phyloP scores from a whole-genome alignment of 2,113 vertebrate species.

The Sorex fumeus region DNA sequence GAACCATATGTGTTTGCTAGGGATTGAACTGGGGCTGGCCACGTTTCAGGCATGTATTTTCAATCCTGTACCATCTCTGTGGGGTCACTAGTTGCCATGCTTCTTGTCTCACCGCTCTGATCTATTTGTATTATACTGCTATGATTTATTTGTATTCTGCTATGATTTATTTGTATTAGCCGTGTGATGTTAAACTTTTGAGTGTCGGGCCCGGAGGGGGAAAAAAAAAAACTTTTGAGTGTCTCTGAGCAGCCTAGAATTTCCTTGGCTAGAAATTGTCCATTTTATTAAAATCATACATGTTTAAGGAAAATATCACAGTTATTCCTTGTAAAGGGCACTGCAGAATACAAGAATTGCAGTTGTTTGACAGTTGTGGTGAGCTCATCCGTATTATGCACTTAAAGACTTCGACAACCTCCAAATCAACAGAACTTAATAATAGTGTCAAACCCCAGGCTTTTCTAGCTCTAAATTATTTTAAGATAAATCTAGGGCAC shows the following conservation, averaged over 20 bases:
- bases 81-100: not conserved
- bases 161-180: no score
- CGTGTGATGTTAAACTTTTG: not conserved
- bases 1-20: no score
- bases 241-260: not conserved
- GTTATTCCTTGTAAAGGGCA: not conserved
- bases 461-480: no score
- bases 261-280: constrained; percentile 11
- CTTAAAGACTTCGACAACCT: not conserved
- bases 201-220: no score
- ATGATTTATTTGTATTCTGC: not conserved
- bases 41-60: no score
- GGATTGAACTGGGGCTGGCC: no score
- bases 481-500: no score
- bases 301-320: no score
- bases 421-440: not conserved
- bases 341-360: not conserved
- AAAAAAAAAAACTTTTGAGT: not conserved
- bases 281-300: constrained; percentile 26
- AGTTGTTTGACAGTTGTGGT: not conserved
- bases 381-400: not conserved
- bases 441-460: not conserved
- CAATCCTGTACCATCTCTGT: not conserved
- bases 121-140: not conserved
- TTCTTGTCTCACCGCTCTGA: not conserved